A percentile compares a stretch with the other conserved stretches of the same genome.
Conservation (phyloP, 2,797 vertebrate genomes). For the Eleutherodactylus coqui region DNA sequence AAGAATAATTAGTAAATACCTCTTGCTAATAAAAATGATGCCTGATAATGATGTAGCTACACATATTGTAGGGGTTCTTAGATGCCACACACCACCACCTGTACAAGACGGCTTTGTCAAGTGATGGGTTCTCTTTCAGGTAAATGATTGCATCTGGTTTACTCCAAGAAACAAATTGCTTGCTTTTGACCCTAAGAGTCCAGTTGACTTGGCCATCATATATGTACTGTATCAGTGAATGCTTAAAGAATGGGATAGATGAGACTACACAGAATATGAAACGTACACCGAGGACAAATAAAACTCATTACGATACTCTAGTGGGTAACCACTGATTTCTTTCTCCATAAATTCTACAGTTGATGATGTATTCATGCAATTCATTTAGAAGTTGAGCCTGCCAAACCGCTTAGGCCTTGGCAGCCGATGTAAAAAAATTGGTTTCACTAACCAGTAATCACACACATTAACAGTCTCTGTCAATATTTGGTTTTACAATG, state of each 20-base stretch:
- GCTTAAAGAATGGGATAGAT: background rate
- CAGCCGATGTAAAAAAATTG: background rate
- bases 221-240: background rate
- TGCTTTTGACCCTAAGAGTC: background rate
- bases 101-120: background rate
- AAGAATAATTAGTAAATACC: background rate
- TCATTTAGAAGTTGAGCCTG: background rate
- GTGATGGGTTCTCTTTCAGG: background rate
- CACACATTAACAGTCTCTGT: background rate
- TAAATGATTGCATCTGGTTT: background rate
- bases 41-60: background rate
- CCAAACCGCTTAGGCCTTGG: conserved; percentile 1
- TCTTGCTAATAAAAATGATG: background rate
- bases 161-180: background rate
- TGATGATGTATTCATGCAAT: conserved; percentile 10
- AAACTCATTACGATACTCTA: background rate
- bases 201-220: background rate
- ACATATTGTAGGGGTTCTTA: background rate
- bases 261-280: background rate
- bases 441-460: background rate
- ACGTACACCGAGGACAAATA: background rate
- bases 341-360: background rate
- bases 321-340: background rate
- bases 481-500: conserved; percentile 23
- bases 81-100: background rate